Base-by-base conservation (phyloP, 2,113 vertebrate species). In the Lophochroa leadbeateri region DNA sequence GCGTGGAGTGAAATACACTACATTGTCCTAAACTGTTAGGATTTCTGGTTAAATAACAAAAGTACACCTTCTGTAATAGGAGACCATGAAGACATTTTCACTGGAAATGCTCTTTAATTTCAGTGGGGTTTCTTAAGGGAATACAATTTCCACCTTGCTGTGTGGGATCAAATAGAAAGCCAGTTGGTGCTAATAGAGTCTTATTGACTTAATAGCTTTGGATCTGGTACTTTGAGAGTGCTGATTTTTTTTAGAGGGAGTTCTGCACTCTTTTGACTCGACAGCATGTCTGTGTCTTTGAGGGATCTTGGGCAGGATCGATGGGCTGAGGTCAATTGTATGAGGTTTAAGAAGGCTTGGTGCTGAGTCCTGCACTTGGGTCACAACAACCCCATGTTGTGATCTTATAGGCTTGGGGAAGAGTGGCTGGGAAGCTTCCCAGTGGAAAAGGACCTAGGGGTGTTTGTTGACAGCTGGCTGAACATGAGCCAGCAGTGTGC, bases 271-370 rank as follows among this genome's bases (percentile, higher is more conserved):
- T 77, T 64, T 50, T 72, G 64, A 39, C 46, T 89, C 52, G 82
- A 46, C 10, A 77, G 25, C 15, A 16, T 39, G 10, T 25, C 35
- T 52, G 65, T 21, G 9, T 33, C 57, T 82, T 80, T 49, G 61
- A 81, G 41, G 25, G 47, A 24, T 28, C 24, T 1, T 52, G n/a
- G 37, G 39, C 8, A 43, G 68, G 19, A 33, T 20, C 4, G 17
- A 35, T 23, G 68, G 17, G 29, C 2, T 46, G 24, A 61, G 39
- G 37, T 9, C 23, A 52, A 3, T 0, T 6, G 28, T 9, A 17
- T 8, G n/a, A 60, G 10, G 7, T 35, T n/a, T 39, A 58, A 5
- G 0, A 0, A 72, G 37, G 28, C 3, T 39, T 72, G 35, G 27
- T 8, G 17, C 9, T 8, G 14, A 24, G 6, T 44, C 12, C 57